Percentiles rank a stretch among this genome's conserved stretches.
Evolutionary conservation across 2,113 vertebrate species (phyloP).

Genomic region (Rhipidura dahli): DNA sequence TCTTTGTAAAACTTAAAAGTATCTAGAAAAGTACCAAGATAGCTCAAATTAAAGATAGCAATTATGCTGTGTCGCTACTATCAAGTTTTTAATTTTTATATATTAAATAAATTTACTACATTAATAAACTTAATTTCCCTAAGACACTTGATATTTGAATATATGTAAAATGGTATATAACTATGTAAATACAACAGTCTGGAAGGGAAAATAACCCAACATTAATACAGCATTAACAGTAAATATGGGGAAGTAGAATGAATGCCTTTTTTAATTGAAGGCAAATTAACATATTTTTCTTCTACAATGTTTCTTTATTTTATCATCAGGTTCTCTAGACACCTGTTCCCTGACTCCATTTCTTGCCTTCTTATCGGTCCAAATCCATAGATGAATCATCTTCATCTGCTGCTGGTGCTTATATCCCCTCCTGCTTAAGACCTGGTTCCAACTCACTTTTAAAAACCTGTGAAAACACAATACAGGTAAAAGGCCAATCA

Average conservation of each 20-base stretch:
- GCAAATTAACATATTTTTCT: neutral
- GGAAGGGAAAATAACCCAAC: neutral
- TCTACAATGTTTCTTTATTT: neutral
- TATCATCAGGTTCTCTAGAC: neutral
- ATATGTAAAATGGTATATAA: neutral
- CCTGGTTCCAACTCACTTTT: neutral
- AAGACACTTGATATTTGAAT: neutral
- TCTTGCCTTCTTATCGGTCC: neutral
- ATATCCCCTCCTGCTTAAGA: neutral
- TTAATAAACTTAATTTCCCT: neutral
- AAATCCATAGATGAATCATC: neutral
- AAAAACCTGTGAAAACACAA: neutral
- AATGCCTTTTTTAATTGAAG: neutral
- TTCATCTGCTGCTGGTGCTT: neutral
- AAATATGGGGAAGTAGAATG: neutral
- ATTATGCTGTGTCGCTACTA: neutral
- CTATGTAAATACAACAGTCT: neutral
- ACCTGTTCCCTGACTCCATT: neutral
- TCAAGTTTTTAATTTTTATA: neutral
- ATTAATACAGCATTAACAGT: neutral
- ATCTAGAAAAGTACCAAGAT: neutral
- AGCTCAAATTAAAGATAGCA: neutral
- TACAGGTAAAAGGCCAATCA: constrained; percentile 16
- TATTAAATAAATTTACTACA: neutral
- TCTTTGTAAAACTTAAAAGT: neutral